Evolutionary conservation across 64 coral and sea anemone species (phyloP).

Genomic region (Actinia tenebrosa): DNA sequence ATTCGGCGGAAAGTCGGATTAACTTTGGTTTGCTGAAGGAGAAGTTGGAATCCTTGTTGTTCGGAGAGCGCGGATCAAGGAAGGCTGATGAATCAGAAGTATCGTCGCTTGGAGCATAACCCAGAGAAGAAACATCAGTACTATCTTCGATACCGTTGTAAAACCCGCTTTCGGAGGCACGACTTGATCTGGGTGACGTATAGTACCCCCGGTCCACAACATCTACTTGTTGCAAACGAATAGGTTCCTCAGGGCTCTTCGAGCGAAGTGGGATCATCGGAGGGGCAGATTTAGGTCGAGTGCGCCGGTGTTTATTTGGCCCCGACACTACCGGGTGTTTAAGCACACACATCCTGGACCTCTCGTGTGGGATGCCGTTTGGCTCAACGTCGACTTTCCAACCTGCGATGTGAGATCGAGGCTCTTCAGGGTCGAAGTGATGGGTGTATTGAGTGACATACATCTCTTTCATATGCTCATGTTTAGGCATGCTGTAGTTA

Average conservation of each 20-base stretch:
- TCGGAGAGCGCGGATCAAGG: constrained; percentile 17
- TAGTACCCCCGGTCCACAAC: constrained; percentile 26
- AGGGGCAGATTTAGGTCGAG: constrained; percentile 83
- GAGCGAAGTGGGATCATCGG: constrained; percentile 22
- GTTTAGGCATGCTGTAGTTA: constrained; percentile 20
- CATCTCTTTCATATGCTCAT: constrained; percentile 75
- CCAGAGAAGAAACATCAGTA: constrained; percentile 66
- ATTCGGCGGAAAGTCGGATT: constrained; percentile 59
- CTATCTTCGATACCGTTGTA: constrained; percentile 44
- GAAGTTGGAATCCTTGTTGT: constrained; percentile 21
- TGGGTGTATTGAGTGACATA: constrained; percentile 87
- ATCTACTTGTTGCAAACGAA: constrained; percentile 33
- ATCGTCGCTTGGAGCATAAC: constrained; percentile 89
- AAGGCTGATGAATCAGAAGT: constrained; percentile 82
- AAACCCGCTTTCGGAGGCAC: constrained; percentile 32
- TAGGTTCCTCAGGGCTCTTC: constrained; percentile 14
- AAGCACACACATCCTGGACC: constrained; percentile 75
- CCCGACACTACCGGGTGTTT: constrained; percentile 66
- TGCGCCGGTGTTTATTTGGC: constrained; percentile 14
- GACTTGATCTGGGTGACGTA: constrained; percentile 30
- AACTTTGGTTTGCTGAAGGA: constrained; percentile 67
- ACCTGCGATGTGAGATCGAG: constrained; percentile 72
- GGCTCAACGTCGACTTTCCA: constrained; percentile 92
- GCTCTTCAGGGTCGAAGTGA: constrained; percentile 59
- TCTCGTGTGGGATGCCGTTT: constrained; percentile 71